phyloP scores from a whole-genome alignment of 2,888 invertebrate genomes.

The Trichopoda pennipes region DNA sequence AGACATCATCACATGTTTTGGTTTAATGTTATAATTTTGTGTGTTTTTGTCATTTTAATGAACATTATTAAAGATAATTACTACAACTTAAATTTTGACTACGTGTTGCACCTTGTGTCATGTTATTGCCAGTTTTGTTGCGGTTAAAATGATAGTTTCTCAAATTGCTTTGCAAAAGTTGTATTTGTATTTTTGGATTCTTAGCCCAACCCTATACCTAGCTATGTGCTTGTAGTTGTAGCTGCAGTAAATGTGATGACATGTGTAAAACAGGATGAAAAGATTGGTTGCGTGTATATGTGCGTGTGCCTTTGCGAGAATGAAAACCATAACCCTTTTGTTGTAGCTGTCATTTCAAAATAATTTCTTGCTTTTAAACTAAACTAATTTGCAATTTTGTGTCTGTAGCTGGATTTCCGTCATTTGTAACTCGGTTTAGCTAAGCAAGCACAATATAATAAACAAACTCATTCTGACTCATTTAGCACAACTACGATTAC shows the following conservation, averaged over 20 bases:
- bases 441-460: conserved; percentile 39
- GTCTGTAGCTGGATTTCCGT: conserved; percentile 55
- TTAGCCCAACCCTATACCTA: conserved; percentile 54
- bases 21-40: conserved; percentile 19
- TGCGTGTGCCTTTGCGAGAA: background rate
- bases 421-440: conserved; percentile 51
- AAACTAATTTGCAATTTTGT: conserved; percentile 70
- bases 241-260: conserved; percentile 53
- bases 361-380: conserved; percentile 63
- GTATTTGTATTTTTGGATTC: conserved; percentile 31
- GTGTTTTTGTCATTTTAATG: conserved; percentile 64
- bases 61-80: conserved; percentile 69
- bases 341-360: conserved; percentile 54
- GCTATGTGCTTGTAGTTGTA: conserved; percentile 2
- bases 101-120: conserved; percentile 66
- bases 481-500: conserved; percentile 18
- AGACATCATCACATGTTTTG: conserved; percentile 49
- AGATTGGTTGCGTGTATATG: background rate
- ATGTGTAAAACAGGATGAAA: conserved; percentile 59
- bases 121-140: conserved; percentile 35
- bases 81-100: conserved; percentile 64
- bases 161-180: conserved; percentile 36
- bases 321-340: conserved; percentile 46
- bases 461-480: conserved; percentile 13
- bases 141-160: conserved; percentile 56